Evolutionary conservation across 2,888 invertebrate species (phyloP).

Genomic region (Glyphotaelius pellucidus): DNA sequence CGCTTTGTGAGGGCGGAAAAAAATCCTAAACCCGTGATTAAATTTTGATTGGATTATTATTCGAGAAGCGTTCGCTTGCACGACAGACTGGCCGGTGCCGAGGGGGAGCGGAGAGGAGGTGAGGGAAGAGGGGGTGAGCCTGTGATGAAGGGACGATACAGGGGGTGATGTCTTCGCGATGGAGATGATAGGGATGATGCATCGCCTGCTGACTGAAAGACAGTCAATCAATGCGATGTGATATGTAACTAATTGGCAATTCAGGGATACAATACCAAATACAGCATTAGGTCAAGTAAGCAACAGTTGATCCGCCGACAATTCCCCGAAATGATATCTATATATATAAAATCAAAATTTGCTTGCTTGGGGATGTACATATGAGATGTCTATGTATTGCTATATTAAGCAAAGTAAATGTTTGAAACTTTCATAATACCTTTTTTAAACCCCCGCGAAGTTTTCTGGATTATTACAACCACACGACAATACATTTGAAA

Average conservation of each 20-base stretch:
- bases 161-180: background rate
- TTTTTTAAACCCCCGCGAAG: too few species aligned
- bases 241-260: background rate
- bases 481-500: too few species aligned
- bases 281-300: too few species aligned
- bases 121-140: background rate
- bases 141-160: background rate
- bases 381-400: too few species aligned
- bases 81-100: constrained; percentile 4
- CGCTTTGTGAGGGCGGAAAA: constrained; percentile 36
- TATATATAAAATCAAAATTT: too few species aligned
- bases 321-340: too few species aligned
- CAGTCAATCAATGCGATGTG: background rate
- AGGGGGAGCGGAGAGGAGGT: background rate
- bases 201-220: background rate
- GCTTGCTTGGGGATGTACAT: too few species aligned
- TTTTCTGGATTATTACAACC: too few species aligned
- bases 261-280: background rate
- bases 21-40: constrained; percentile 58
- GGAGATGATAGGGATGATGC: background rate
- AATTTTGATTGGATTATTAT: constrained; percentile 63
- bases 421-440: too few species aligned
- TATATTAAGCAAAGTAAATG: too few species aligned
- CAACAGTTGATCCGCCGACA: too few species aligned
- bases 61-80: constrained; percentile 44